Conservation (phyloP, 2,888 invertebrate species). For the Sacculina carcini region DNA sequence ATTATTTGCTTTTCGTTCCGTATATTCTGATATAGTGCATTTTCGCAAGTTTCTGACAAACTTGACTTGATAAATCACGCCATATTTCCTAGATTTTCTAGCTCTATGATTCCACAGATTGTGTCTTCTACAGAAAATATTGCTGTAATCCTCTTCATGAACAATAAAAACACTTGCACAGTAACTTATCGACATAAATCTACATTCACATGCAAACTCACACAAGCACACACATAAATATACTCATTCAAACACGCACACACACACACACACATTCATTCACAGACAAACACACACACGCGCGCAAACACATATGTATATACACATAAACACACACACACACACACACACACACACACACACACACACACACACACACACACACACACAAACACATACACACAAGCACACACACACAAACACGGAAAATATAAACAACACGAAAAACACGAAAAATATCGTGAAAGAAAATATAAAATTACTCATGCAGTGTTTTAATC, state of each 20-base stretch:
- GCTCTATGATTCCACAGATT: background rate
- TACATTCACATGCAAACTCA: background rate
- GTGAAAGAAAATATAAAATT: no score
- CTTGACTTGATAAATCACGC: background rate
- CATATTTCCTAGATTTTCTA: background rate
- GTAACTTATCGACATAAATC: background rate
- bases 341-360: background rate
- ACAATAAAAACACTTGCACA: background rate
- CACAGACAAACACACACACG: background rate
- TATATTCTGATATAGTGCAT: no score
- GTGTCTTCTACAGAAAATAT: no score
- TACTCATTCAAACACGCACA: background rate
- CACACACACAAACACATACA: background rate
- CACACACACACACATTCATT: background rate
- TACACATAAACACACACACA: background rate
- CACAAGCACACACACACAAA: no score
- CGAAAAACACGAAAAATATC: no score
- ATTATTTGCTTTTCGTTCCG: no score
- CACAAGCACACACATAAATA: background rate
- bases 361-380: background rate
- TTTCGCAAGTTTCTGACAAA: background rate
- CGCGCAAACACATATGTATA: background rate
- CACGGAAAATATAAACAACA: no score
- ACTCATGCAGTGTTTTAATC: no score
- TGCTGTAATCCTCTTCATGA: background rate